A percentile compares a stretch with the other conserved stretches of the same genome.
Conservation (phyloP, 2,113 vertebrate genomes). For the Siniperca chuatsi region DNA sequence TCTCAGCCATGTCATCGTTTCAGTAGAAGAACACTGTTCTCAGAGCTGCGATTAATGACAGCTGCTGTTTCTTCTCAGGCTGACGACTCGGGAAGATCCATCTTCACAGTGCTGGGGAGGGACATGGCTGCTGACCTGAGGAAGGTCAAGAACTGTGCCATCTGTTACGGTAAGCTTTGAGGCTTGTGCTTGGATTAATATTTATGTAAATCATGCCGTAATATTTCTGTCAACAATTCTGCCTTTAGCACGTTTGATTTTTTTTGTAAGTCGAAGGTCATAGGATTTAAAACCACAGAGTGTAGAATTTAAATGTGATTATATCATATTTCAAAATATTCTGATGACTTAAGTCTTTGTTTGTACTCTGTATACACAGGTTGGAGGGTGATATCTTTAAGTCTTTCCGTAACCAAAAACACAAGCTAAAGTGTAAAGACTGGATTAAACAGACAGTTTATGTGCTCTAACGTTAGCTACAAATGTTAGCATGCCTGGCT, state of each 20-base stretch:
- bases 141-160: slow-evolving; percentile 80
- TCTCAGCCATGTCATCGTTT: no score
- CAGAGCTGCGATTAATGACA: background rate
- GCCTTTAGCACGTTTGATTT: background rate
- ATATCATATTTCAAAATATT: no score
- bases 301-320: no score
- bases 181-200: no score
- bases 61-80: slow-evolving; percentile 70
- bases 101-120: slow-evolving; percentile 80
- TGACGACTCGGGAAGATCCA: slow-evolving; percentile 82
- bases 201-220: no score
- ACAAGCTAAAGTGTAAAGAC: background rate
- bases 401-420: background rate
- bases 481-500: background rate
- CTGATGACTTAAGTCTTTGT: no score
- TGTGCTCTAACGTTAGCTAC: background rate
- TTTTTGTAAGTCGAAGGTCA: no score
- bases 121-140: slow-evolving; percentile 73
- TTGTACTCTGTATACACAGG: no score
- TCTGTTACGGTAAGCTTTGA: slow-evolving; percentile 88
- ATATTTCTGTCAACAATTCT: no score
- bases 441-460: no score
- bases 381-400: no score
- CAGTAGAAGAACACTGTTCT: background rate
- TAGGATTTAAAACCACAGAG: no score